Evolutionary conservation across 92 coral and sea anemone species (phyloP).

Genomic region (Porites divaricata): DNA sequence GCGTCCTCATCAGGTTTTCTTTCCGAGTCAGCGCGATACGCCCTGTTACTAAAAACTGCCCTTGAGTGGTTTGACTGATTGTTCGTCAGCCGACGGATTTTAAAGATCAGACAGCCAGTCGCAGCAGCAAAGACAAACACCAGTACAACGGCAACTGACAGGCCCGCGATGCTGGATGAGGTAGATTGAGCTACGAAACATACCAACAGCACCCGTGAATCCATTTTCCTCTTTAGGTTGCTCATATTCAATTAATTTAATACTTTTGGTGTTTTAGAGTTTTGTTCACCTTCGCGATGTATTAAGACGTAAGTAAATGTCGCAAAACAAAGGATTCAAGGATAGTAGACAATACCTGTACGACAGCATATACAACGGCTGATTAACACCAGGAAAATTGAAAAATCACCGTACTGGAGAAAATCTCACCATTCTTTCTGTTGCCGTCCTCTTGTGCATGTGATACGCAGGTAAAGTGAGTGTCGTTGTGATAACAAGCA

Average conservation of each 20-base stretch:
- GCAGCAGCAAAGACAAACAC: neutral
- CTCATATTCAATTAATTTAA: neutral
- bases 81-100: neutral
- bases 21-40: neutral
- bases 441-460: neutral
- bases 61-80: neutral
- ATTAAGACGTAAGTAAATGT: no score
- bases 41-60: neutral
- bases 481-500: constrained; percentile 13
- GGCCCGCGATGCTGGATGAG: neutral
- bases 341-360: no score
- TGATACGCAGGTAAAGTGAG: neutral
- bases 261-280: no score
- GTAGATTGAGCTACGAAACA: neutral
- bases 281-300: no score
- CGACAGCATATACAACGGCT: no score
- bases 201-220: neutral
- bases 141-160: neutral
- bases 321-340: no score
- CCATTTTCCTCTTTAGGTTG: neutral
- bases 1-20: neutral
- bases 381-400: neutral
- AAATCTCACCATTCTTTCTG: neutral
- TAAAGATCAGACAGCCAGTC: neutral
- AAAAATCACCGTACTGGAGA: no score